Evolutionary conservation across 2,797 vertebrate genomes (phyloP), one percentile per base, ranked within the genome.

Genomic region (Staurois parvus): DNA sequence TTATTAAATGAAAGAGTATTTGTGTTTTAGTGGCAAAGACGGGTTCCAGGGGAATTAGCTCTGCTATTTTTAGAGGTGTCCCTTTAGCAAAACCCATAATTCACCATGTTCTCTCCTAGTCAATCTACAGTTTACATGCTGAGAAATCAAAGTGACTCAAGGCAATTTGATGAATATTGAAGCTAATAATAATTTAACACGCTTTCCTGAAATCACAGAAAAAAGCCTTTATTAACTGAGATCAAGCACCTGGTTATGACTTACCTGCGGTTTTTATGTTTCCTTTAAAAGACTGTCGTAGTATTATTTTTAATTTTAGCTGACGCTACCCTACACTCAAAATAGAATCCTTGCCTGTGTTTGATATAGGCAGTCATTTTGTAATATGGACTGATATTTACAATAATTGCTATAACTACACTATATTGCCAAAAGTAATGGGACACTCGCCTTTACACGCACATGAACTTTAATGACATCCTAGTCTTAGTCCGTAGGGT

Each of bases 11-110:
- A 68, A 85, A 69, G 72, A 32, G 30, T 76, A 30, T 74, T 67
- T 77, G 62, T 59, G 79, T 64, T 82, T 76, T 81, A 28, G 73
- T 72, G 67, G 66, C 28, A 76, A 72, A 32, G 45, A 34, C 45
- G 10, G 59, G 48, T 77, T 72, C 66, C 72, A 28, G 52, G 84
- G 52, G 84, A 75, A 68, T 80, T 68, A 75, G 52, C 15, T 52
- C 37, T 56, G 30, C 73, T 81, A 81, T 81, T 26, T 86, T 69
- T 85, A 86, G 72, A 21, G 45, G 3, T 12, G 21, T 69, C 68
- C 72, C 66, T 75, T 79, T n/a, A 64, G 73, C 79, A 59, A 85
- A 80, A 75, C 72, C 34, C 84, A 85, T 73, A 72, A 85, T 85
- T 80, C 70, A 59, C 45, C 48, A 45, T 77, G 64, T 77, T 81